These are phyloP conservation scores for Augiades crinisus DNA, from an alignment of 2,888 invertebrate genomes.

Conservation along the genomic window DNA sequence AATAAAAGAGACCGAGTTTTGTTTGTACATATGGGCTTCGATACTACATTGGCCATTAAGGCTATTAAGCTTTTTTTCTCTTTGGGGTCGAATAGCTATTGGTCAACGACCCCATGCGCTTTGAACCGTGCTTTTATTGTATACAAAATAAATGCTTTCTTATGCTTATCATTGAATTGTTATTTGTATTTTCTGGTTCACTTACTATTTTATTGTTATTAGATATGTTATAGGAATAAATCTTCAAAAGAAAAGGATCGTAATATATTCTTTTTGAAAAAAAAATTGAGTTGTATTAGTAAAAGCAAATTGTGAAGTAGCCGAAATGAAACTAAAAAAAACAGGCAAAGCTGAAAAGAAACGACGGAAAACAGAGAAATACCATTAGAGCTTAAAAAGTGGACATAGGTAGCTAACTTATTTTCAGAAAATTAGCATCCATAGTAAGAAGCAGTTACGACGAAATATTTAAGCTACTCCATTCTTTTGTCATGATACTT, in stretches of 20 bases:
- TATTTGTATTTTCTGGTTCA: not conserved
- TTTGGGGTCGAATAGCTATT: slow-evolving; percentile 57
- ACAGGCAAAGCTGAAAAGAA: slow-evolving; percentile 32
- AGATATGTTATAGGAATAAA: slow-evolving; percentile 4
- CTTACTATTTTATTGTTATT: not conserved
- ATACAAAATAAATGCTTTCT: slow-evolving; percentile 3
- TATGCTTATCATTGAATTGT: not conserved
- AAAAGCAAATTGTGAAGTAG: slow-evolving; percentile 20
- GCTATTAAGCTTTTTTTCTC: slow-evolving; percentile 67
- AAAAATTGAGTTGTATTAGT: slow-evolving; percentile 7
- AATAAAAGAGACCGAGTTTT: slow-evolving; percentile 57
- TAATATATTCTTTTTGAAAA: slow-evolving; percentile 10
- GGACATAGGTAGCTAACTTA: not conserved
- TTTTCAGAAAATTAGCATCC: slow-evolving; percentile 2
- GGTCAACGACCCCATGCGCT: slow-evolving; percentile 69
- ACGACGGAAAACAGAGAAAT: slow-evolving; percentile 52
- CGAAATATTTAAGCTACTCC: too few species aligned
- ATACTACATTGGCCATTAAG: slow-evolving; percentile 59
- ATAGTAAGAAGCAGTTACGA: not conserved
- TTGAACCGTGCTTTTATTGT: slow-evolving; percentile 46
- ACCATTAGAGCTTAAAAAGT: slow-evolving; percentile 47
- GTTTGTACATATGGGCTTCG: slow-evolving; percentile 47
- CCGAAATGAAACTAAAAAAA: slow-evolving; percentile 36
- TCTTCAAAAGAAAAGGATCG: not conserved
- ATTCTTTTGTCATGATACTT: too few species aligned